Percentiles rank a stretch among this genome's conserved stretches.
These are phyloP conservation scores for Apeltes quadracus DNA, from an alignment of 2,113 vertebrate species.

Conservation along the genomic window DNA sequence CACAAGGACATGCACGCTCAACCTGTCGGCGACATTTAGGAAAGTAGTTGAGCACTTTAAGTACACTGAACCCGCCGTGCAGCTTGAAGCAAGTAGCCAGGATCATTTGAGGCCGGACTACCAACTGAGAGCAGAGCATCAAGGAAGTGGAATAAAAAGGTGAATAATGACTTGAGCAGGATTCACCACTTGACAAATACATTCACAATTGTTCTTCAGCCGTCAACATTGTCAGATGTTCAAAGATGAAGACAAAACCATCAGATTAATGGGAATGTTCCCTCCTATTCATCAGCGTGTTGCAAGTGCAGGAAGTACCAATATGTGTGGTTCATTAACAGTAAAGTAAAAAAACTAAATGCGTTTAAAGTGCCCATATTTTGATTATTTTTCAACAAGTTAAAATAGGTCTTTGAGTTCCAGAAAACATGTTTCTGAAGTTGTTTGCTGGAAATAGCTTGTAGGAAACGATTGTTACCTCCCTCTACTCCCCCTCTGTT, in stretches of 20 bases:
- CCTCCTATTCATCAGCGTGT: neutral
- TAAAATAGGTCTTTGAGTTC: too few relatives aligned
- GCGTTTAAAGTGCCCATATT: too few relatives aligned
- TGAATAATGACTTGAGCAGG: neutral
- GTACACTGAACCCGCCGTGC: slow-evolving; percentile 27
- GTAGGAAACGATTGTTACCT: too few relatives aligned
- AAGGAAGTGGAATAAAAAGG: slow-evolving; percentile 15
- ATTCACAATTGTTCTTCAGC: neutral
- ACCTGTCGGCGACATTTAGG: slow-evolving; percentile 45
- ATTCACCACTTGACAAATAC: neutral
- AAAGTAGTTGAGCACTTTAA: slow-evolving; percentile 36
- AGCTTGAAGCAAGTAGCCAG: slow-evolving; percentile 6
- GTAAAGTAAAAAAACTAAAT: neutral
- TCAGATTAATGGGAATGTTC: neutral
- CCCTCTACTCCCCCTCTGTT: too few relatives aligned
- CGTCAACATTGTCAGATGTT: neutral
- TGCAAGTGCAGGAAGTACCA: neutral
- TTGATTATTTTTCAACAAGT: too few relatives aligned
- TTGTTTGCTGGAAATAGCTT: too few relatives aligned
- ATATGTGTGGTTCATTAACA: neutral
- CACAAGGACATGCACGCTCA: slow-evolving; percentile 45
- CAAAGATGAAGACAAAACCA: neutral
- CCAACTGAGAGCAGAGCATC: neutral
- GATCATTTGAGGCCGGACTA: slow-evolving; percentile 17
- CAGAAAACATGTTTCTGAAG: too few relatives aligned